phyloP scores from a whole-genome alignment of 2,888 invertebrate genomes.

The Tenthredo scrophulariae region DNA sequence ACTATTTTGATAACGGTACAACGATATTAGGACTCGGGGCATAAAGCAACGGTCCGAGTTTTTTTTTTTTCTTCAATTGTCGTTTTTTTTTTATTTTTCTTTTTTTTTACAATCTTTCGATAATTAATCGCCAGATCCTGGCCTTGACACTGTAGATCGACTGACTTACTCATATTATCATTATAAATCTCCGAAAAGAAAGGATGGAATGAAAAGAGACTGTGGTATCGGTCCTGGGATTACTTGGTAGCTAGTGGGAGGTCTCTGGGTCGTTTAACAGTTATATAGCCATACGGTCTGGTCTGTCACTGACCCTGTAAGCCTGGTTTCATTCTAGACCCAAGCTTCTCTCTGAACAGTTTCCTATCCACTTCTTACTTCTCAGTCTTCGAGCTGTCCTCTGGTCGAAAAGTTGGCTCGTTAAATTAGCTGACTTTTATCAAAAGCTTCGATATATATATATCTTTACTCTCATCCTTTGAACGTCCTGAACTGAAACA shows the following conservation, averaged over 20 bases:
- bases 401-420: neutral
- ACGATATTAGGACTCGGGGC: neutral
- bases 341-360: slow-evolving; percentile 36
- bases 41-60: neutral
- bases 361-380: slow-evolving; percentile 12
- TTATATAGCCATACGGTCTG: slow-evolving; percentile 45
- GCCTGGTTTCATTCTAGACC: slow-evolving; percentile 41
- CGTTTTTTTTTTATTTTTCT: neutral
- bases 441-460: neutral
- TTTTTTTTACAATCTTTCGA: neutral
- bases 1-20: neutral
- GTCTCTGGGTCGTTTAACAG: slow-evolving; percentile 53
- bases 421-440: neutral
- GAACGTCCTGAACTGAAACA: neutral
- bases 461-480: neutral
- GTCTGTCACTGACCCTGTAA: slow-evolving; percentile 52
- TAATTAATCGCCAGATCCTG: neutral
- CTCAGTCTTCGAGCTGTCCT: slow-evolving; percentile 5
- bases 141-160: neutral
- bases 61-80: neutral
- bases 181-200: neutral
- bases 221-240: slow-evolving; percentile 32
- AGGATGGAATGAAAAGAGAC: slow-evolving; percentile 42
- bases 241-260: slow-evolving; percentile 28
- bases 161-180: neutral